Percentiles rank a stretch among this genome's conserved stretches.
Conservation (phyloP, 2,113 vertebrate species). For the Pygoscelis antarcticus region DNA sequence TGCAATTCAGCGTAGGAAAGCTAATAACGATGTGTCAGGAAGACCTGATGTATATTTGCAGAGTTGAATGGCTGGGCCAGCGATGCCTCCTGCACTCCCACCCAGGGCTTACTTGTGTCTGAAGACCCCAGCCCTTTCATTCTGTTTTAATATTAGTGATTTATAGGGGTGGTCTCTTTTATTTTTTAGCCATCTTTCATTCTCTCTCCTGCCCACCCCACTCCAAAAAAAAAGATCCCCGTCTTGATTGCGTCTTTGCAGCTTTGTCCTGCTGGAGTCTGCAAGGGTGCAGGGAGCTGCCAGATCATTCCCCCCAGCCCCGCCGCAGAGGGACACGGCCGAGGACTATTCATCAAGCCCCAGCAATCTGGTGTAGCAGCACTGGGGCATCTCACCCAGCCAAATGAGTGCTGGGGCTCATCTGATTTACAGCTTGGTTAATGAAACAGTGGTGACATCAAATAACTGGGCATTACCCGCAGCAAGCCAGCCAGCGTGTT, state of each 20-base stretch:
- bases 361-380: background rate
- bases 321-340: background rate
- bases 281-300: background rate
- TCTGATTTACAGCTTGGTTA: background rate
- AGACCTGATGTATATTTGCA: slow-evolving; percentile 59
- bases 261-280: background rate
- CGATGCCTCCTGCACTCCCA: background rate
- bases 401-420: fast-evolving
- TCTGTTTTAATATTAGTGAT: slow-evolving; percentile 24
- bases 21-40: slow-evolving; percentile 64
- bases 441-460: background rate
- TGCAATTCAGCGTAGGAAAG: slow-evolving; percentile 70
- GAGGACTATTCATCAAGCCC: background rate
- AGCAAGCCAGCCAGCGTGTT: background rate
- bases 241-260: background rate
- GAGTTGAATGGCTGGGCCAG: background rate
- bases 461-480: fast-evolving
- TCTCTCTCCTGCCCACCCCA: background rate
- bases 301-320: background rate
- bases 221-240: background rate
- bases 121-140: background rate
- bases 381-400: background rate
- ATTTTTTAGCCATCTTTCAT: background rate
- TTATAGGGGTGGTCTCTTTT: background rate
- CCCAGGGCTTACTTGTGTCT: background rate